Evolutionary conservation across 2,888 invertebrate genomes (phyloP).

Genomic region (Parnassius glacialis): DNA sequence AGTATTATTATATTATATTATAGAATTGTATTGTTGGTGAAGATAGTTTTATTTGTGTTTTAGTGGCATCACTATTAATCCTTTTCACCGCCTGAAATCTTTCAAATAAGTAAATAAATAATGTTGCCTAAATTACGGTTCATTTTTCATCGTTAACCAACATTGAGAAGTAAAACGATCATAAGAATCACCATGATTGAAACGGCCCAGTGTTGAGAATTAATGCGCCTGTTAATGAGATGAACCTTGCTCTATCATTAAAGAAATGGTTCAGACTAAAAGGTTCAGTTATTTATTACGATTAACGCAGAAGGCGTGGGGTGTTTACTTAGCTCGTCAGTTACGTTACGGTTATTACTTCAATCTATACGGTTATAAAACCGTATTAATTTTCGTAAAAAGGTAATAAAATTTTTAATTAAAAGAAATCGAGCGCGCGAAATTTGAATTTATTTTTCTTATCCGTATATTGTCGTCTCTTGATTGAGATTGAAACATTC

Average conservation of each 20-base stretch:
- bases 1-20: too few species aligned
- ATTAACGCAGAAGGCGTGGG: constrained; percentile 14
- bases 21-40: too few species aligned
- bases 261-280: constrained; percentile 24
- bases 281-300: constrained; percentile 19
- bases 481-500: too few species aligned
- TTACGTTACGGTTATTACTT: constrained; percentile 14
- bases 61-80: too few species aligned
- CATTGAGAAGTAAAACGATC: constrained; percentile 7
- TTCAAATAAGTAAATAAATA: too few species aligned
- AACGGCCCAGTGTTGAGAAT: constrained; percentile 19
- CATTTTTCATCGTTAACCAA: not conserved
- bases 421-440: not conserved
- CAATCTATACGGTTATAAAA: constrained; percentile 17
- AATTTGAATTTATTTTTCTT: too few species aligned
- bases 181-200: constrained; percentile 13
- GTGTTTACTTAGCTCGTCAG: constrained; percentile 20
- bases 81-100: too few species aligned
- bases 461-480: too few species aligned
- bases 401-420: constrained; percentile 6
- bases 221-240: constrained; percentile 23
- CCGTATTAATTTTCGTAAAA: constrained; percentile 1
- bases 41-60: too few species aligned
- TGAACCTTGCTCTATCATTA: constrained; percentile 23
- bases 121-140: too few species aligned